These are phyloP conservation scores for Portunus trituberculatus DNA, from an alignment of 1,140 invertebrate species.

Conservation along the genomic window DNA sequence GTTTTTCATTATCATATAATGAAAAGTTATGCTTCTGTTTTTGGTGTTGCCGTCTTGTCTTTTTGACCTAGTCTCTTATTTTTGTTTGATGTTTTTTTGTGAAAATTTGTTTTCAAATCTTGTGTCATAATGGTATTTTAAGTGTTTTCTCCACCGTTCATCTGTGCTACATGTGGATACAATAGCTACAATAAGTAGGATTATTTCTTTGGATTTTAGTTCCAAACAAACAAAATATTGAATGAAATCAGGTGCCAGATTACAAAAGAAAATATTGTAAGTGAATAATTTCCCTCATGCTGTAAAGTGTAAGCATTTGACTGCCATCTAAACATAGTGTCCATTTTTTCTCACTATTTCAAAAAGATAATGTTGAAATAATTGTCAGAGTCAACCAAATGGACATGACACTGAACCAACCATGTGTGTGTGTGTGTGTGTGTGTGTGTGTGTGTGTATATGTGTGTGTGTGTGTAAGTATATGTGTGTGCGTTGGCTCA, in stretches of 20 bases:
- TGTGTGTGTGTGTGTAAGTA: background rate
- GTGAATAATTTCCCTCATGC: background rate
- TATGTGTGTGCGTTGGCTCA: background rate
- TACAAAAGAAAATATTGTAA: background rate
- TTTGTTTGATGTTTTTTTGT: background rate
- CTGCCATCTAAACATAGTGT: background rate
- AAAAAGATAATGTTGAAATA: background rate
- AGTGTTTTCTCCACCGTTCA: background rate
- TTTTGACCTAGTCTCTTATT: background rate
- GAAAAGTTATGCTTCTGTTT: background rate
- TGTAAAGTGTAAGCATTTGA: conserved; percentile 2
- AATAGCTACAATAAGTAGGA: background rate
- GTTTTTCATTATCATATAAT: background rate
- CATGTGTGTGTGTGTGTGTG: background rate
- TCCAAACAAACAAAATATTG: background rate
- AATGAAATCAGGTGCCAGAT: background rate
- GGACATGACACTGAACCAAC: background rate
- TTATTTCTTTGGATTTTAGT: background rate
- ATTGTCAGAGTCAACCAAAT: background rate
- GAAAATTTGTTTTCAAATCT: background rate
- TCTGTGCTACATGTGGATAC: background rate
- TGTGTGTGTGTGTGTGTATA: background rate
- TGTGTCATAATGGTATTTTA: background rate
- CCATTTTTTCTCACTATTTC: background rate
- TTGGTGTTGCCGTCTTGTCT: background rate